Evolutionary conservation across 2,113 vertebrate genomes (phyloP).

Genomic region (Brachypteracias leptosomus): DNA sequence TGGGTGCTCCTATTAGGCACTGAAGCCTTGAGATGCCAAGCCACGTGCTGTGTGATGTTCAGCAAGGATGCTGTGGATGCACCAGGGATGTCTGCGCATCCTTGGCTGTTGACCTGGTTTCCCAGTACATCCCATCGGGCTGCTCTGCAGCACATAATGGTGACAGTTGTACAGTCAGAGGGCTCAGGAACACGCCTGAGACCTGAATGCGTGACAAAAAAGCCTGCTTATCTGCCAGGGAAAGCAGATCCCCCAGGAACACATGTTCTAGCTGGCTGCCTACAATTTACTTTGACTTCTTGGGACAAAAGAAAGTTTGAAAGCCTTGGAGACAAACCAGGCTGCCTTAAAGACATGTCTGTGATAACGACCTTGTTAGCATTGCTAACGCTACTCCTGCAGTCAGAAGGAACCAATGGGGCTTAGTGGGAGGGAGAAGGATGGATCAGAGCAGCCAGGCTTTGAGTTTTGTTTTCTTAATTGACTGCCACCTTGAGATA

Average conservation of each 20-base stretch:
- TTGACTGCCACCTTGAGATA: slow-evolving; percentile 13
- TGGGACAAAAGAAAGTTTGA: slow-evolving; percentile 46
- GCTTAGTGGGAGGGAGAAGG: not conserved
- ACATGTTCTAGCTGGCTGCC: not conserved
- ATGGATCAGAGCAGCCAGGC: not conserved
- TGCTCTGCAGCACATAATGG: not conserved
- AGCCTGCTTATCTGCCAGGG: not conserved
- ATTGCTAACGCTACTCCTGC: not conserved
- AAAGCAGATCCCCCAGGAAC: not conserved
- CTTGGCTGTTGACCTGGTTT: not conserved
- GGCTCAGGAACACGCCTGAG: not conserved
- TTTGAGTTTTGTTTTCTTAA: not conserved
- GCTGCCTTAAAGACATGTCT: not conserved
- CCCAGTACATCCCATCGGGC: not conserved
- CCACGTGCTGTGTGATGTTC: rapidly evolving
- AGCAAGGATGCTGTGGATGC: not conserved
- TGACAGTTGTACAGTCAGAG: not conserved
- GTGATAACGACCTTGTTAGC: not conserved
- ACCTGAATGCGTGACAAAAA: not conserved
- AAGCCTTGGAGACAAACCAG: slow-evolving; percentile 21
- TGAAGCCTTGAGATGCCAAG: not conserved
- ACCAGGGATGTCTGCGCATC: not conserved
- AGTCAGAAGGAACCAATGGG: not conserved
- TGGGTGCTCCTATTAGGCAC: not conserved
- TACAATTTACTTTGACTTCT: not conserved